Evolutionary conservation across 2,888 invertebrate genomes (phyloP), one percentile per base, ranked within the genome.

Genomic region (Drosophila anomalata): DNA sequence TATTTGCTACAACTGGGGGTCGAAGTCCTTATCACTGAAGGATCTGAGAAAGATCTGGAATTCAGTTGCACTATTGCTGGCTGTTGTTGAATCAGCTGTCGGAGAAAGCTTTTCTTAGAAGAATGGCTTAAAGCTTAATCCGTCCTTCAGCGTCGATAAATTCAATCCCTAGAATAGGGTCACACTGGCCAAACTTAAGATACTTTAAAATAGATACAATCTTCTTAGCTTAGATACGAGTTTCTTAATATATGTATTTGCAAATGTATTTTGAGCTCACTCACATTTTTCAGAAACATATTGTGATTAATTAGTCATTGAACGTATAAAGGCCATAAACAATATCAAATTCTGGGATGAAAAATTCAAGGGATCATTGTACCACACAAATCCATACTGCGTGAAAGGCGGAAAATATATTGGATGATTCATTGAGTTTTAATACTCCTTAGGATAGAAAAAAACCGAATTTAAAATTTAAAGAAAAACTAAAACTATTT

Each of bases 21-120:
- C 66, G 67, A 52, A 52, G 11, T 29, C 17, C 50, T 44, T 67
- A 67, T 56, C 39, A 20, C 2, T 36, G n/a, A n/a, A 36, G 36
- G 6, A 7, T 33, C 4, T 22, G 14, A 9, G 46, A 61, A 61
- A 22, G 31, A 48, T 48, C 61, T 61, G 6, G 62, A 61, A 63
- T 22, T 31, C 17, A 8, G n/a, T 7, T n/a, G 36, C 44, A 33
- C 24, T 29, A 11, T 11, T 17, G 8, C 9, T 17, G 11, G n/a
- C 9, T 20, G 17, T 31, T 2, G n/a, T 17, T 8, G 8, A 11
- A 63, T 51, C 22, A 44, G 11, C 20, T 33, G 20, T n/a, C 12
- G 3, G 20, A n/a, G n/a, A 42, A 56, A 59, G 59, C 59, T 59
- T 5, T 4, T 0, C 11, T n/a, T 9, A 20, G 31, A 57, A 39